phyloP scores from a whole-genome alignment of 2,797 vertebrate species.

The Hylomyscus alleni region DNA sequence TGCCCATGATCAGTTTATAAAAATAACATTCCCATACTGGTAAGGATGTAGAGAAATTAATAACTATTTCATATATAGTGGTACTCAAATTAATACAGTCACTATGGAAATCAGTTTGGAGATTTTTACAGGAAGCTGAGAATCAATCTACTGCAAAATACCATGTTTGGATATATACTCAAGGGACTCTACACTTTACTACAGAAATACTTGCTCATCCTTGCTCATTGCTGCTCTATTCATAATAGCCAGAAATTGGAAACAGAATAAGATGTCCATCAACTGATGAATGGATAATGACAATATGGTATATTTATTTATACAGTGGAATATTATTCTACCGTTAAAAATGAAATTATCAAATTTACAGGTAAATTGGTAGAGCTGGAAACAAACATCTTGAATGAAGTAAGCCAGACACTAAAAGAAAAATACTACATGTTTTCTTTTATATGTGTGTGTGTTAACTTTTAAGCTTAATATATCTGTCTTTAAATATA shows the following conservation, averaged over 20 bases:
- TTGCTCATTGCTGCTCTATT: not conserved
- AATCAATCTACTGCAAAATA: not conserved
- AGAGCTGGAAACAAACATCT: not conserved
- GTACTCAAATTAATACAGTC: too few relatives aligned
- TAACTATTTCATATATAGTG: not conserved
- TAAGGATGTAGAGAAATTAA: not conserved
- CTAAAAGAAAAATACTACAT: not conserved
- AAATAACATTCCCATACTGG: not conserved
- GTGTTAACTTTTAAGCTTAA: not conserved
- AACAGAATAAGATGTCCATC: not conserved
- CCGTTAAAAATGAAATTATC: not conserved
- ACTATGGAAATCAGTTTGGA: not conserved
- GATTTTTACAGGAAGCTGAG: not conserved
- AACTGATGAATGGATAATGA: too few relatives aligned
- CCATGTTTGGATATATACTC: not conserved
- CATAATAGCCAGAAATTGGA: not conserved
- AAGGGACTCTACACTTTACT: not conserved
- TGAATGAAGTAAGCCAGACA: not conserved
- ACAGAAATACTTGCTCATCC: not conserved
- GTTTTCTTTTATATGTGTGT: not conserved
- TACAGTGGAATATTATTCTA: not conserved
- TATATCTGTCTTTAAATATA: not conserved
- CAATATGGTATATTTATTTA: not conserved
- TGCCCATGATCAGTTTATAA: not conserved
- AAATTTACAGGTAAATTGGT: not conserved